Percentiles rank a stretch among this genome's conserved stretches.
Evolutionary conservation across 2,888 invertebrate species (phyloP).

Genomic region (Patella caerulea): DNA sequence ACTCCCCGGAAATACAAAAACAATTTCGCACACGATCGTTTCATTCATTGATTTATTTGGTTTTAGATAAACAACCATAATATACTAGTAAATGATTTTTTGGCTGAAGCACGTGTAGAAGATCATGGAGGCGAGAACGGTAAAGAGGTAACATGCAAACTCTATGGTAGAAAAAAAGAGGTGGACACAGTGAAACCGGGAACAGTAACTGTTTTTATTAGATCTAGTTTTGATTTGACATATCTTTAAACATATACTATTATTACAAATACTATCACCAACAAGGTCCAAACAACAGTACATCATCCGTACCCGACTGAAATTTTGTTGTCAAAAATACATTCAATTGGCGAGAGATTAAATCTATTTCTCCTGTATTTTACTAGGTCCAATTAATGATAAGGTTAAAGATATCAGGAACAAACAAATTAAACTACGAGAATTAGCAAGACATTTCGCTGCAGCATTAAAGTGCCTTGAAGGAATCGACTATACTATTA

Average conservation of each 20-base stretch:
- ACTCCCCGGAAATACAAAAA: too few species aligned
- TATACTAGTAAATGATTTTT: conserved; percentile 67
- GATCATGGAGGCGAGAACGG: conserved; percentile 47
- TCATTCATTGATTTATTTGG: background rate
- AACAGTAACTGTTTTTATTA: conserved; percentile 21
- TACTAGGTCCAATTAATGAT: too few species aligned
- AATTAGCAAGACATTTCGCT: too few species aligned
- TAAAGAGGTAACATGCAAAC: conserved; percentile 22
- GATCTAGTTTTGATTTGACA: conserved; percentile 28
- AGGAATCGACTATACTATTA: too few species aligned
- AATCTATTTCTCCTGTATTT: too few species aligned
- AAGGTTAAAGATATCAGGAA: too few species aligned
- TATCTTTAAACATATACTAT: conserved; percentile 18
- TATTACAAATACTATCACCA: background rate
- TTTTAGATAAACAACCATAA: conserved; percentile 70
- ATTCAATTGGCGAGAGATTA: too few species aligned
- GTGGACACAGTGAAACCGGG: conserved; percentile 28
- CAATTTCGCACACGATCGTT: background rate
- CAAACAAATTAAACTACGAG: too few species aligned
- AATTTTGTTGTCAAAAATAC: too few species aligned
- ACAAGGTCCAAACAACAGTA: too few species aligned
- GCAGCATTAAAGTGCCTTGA: too few species aligned
- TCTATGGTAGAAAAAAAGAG: conserved; percentile 34
- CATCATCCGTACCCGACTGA: too few species aligned
- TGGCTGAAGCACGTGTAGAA: conserved; percentile 60